These are phyloP conservation scores for Morone saxatilis DNA, from an alignment of 2,113 vertebrate genomes.

Conservation along the genomic window DNA sequence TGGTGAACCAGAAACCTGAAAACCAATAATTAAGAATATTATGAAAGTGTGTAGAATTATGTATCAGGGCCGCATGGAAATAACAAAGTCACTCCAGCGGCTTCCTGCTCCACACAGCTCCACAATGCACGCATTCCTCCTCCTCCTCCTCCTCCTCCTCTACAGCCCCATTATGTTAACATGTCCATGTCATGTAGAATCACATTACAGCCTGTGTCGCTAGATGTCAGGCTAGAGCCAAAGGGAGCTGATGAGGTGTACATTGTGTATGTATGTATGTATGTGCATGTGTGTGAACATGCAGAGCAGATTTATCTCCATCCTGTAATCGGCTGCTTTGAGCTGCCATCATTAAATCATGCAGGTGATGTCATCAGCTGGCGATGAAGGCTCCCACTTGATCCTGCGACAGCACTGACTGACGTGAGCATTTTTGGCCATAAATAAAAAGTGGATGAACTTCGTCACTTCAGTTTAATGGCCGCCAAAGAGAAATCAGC, in stretches of 20 bases:
- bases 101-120: not conserved
- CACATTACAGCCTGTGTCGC: conserved; percentile 72
- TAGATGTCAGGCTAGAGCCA: conserved; percentile 84
- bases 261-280: conserved; percentile 33
- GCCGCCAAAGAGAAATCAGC: not conserved
- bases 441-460: conserved; percentile 7
- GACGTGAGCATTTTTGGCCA: not conserved
- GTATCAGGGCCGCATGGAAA: conserved; percentile 6
- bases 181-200: conserved; percentile 56
- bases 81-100: not conserved
- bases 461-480: no score
- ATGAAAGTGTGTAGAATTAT: not conserved
- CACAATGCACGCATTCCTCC: conserved; percentile 1
- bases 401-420: conserved; percentile 8
- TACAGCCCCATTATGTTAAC: conserved; percentile 47
- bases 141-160: not conserved
- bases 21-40: conserved; percentile 28
- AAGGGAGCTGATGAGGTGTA: conserved; percentile 53
- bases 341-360: conserved; percentile 57
- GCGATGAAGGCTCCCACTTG: not conserved
- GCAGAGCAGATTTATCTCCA: conserved; percentile 52
- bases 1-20: conserved; percentile 18
- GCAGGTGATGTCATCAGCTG: conserved; percentile 66
- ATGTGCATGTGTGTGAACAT: conserved; percentile 34
- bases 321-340: conserved; percentile 50